Conservation (phyloP, 2,797 vertebrate species). For the Spinibarbus caldwelli region DNA sequence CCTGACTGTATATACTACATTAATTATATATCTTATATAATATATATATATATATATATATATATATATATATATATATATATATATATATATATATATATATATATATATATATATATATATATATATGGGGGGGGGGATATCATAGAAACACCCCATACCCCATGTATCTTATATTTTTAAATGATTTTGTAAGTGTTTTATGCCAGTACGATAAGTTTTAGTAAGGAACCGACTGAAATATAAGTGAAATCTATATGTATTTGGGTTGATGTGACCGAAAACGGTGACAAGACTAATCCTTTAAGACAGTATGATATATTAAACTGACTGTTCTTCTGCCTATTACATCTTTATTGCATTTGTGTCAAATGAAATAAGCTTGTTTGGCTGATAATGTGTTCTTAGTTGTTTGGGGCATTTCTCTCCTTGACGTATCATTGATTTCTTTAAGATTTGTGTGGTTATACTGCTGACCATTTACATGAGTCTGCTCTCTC, state of each 20-base stretch:
- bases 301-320: not conserved
- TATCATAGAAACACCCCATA: not conserved
- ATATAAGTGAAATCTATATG: not conserved
- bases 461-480: not conserved
- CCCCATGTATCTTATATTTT: no score
- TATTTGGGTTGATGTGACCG: not conserved
- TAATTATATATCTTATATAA: no score
- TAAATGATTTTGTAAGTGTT: not conserved
- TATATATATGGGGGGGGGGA: no score
- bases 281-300: not conserved
- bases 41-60: no score
- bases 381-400: not conserved
- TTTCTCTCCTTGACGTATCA: not conserved
- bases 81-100: no score
- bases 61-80: no score
- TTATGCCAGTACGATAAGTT: not conserved
- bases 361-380: not conserved
- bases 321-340: not conserved
- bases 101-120: no score
- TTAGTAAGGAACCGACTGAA: no score
- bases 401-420: not conserved
- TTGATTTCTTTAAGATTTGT: not conserved
- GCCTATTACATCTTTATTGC: not conserved
- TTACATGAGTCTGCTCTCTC: slow-evolving; percentile 30
- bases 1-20: no score